Evolutionary conservation across 2,113 vertebrate genomes (phyloP).

Genomic region (Myocastor coypus): DNA sequence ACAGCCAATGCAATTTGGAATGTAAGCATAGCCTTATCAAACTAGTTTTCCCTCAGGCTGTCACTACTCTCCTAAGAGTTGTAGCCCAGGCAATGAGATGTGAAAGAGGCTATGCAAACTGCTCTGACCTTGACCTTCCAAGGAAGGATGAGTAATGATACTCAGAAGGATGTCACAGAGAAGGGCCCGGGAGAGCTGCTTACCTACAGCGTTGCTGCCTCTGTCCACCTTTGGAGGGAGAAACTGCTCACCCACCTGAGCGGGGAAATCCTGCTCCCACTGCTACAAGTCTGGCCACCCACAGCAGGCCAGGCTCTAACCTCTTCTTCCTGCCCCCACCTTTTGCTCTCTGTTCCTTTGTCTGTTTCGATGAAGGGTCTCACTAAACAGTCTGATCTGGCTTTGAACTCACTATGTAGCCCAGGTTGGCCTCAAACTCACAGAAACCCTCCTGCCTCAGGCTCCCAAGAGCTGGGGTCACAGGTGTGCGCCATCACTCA

Average conservation of each 20-base stretch:
- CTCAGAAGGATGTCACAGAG: background rate
- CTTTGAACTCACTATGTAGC: background rate
- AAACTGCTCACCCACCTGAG: background rate
- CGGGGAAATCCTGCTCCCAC: background rate
- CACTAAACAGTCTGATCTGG: background rate
- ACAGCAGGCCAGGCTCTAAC: background rate
- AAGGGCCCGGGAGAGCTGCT: background rate
- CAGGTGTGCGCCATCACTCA: background rate
- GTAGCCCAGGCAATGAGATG: background rate
- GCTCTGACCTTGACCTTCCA: background rate
- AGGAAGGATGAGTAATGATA: background rate
- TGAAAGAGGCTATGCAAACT: background rate
- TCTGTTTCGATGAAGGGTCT: background rate
- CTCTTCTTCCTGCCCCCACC: too few relatives aligned
- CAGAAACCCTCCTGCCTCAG: background rate
- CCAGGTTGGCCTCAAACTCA: background rate
- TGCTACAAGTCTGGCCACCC: background rate
- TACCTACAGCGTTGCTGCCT: background rate
- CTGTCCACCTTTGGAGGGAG: background rate
- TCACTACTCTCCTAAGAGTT: background rate
- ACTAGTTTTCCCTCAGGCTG: background rate
- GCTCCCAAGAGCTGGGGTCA: background rate
- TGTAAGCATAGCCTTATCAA: conserved; percentile 25
- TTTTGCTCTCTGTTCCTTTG: background rate
- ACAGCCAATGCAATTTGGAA: background rate